Evolutionary conservation across 2,113 vertebrate genomes (phyloP).

Genomic region (Muntiacus muntjak): DNA sequence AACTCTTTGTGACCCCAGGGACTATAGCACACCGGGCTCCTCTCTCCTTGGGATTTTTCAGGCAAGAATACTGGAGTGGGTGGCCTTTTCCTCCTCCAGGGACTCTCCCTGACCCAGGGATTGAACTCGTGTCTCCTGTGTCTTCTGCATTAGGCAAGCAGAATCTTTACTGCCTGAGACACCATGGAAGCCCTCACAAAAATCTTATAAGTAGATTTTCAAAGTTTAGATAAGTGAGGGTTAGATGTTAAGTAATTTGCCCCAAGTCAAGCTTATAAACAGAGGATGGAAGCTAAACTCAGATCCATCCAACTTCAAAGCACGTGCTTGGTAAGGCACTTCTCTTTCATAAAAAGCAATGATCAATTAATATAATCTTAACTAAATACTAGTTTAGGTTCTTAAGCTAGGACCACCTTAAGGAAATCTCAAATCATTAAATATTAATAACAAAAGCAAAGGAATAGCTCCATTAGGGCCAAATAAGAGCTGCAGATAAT

Average conservation of each 20-base stretch:
- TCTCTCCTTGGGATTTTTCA: neutral
- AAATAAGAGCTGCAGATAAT: neutral
- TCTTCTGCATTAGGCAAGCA: neutral
- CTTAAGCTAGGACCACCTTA: neutral
- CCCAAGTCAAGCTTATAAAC: neutral
- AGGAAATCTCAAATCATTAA: constrained; percentile 7
- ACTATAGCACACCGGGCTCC: neutral
- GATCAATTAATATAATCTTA: neutral
- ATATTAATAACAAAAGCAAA: neutral
- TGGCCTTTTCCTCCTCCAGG: neutral
- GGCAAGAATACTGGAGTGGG: neutral
- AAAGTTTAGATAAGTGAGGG: neutral
- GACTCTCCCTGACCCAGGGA: neutral
- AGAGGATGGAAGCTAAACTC: neutral
- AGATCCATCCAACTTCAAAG: neutral
- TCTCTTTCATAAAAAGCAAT: neutral
- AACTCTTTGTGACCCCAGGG: neutral
- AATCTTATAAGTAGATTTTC: neutral
- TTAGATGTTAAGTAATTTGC: neutral
- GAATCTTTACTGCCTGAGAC: neutral
- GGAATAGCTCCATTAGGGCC: neutral
- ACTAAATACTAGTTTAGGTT: neutral
- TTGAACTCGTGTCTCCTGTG: neutral
- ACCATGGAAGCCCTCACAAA: neutral
- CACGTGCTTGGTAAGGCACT: neutral